phyloP scores from a whole-genome alignment of 2,113 vertebrate genomes.

The Blennius ocellaris region DNA sequence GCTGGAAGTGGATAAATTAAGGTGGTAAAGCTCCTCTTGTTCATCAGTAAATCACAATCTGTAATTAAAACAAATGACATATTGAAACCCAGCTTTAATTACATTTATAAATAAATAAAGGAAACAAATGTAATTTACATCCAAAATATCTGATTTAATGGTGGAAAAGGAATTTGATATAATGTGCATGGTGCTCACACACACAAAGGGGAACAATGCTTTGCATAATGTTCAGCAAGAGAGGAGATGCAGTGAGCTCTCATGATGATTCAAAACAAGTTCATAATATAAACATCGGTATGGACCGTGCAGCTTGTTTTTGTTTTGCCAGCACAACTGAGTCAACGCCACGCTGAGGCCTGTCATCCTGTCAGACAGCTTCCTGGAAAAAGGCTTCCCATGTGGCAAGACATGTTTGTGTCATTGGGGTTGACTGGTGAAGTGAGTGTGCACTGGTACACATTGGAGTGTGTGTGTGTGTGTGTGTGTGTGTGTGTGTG shows the following conservation, averaged over 20 bases:
- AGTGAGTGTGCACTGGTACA: background rate
- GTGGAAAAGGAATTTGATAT: background rate
- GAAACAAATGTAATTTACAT: background rate
- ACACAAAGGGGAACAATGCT: slow-evolving; percentile 10
- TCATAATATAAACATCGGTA: slow-evolving; percentile 50
- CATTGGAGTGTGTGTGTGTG: slow-evolving; percentile 1
- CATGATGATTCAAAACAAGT: slow-evolving; percentile 27
- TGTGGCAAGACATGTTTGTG: slow-evolving; percentile 49
- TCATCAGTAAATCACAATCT: slow-evolving; percentile 19
- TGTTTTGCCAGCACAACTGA: slow-evolving; percentile 45
- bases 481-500: background rate
- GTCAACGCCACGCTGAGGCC: slow-evolving; percentile 38
- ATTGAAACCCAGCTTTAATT: background rate
- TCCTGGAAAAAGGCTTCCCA: slow-evolving; percentile 43
- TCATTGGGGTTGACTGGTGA: slow-evolving; percentile 15
- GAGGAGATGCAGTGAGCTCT: background rate
- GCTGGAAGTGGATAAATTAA: slow-evolving; percentile 43
- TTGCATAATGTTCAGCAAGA: slow-evolving; percentile 5
- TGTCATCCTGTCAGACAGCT: slow-evolving; percentile 61
- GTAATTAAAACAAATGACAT: slow-evolving; percentile 10
- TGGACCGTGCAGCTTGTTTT: slow-evolving; percentile 49
- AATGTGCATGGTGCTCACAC: background rate
- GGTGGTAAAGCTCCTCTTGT: slow-evolving; percentile 12
- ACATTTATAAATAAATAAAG: background rate
- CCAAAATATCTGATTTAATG: background rate